Conservation (phyloP, 2,113 vertebrate genomes). For the Todiramphus chloris region DNA sequence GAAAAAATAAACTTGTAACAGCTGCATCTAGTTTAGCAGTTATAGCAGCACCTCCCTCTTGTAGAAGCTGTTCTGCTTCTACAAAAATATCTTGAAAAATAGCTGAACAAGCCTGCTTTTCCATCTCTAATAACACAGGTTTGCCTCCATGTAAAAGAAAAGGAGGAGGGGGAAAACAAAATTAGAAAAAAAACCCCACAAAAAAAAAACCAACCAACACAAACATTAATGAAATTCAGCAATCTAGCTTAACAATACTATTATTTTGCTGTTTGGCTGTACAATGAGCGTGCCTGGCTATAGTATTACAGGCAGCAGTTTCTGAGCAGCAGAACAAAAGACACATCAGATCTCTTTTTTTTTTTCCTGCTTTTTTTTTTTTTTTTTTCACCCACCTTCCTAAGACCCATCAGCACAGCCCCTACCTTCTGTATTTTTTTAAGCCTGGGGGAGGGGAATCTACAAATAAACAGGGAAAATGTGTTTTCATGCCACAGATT, state of each 20-base stretch:
- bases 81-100: neutral
- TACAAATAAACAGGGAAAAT: neutral
- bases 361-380: neutral
- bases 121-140: neutral
- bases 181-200: too few relatives aligned
- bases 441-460: neutral
- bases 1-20: neutral
- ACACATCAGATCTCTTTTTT: neutral
- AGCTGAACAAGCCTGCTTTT: neutral
- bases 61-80: neutral
- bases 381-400: neutral
- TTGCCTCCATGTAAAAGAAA: neutral
- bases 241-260: neutral
- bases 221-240: neutral
- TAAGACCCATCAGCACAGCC: neutral
- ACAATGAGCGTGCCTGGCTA: neutral
- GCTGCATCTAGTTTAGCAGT: neutral
- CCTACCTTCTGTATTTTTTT: neutral
- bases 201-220: neutral
- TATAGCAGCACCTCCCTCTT: neutral
- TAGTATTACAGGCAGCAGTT: neutral
- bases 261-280: neutral
- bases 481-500: neutral
- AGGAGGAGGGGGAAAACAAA: too few relatives aligned
- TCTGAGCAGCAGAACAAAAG: neutral